A percentile compares a stretch with the other conserved stretches of the same genome.
Conservation (phyloP, 1,140 invertebrate species). For the Bacillus rossius region DNA sequence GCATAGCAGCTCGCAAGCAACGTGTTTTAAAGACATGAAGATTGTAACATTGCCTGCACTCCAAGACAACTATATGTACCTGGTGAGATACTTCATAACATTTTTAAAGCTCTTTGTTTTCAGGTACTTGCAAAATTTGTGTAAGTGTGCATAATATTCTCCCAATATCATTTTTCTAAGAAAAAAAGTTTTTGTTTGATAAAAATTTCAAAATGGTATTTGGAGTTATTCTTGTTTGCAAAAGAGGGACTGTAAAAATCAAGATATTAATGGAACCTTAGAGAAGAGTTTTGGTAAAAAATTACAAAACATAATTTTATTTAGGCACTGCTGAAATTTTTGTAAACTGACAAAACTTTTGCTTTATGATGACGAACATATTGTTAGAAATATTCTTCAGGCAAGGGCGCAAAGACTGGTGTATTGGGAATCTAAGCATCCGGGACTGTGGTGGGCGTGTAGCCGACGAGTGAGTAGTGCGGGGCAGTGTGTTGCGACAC, state of each 20-base stretch:
- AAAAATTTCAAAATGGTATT: not conserved
- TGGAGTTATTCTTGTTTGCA: not conserved
- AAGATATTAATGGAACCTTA: no score
- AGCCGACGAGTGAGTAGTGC: no score
- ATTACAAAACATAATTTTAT: not conserved
- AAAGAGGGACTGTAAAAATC: no score
- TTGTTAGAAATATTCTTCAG: no score
- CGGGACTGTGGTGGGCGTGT: no score
- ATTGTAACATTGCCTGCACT: constrained; percentile 67
- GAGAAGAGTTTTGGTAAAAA: not conserved
- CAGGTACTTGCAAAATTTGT: not conserved
- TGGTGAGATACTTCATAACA: constrained; percentile 48
- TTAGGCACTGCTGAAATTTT: no score
- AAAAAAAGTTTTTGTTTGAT: not conserved
- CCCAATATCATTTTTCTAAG: not conserved
- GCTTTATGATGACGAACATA: no score
- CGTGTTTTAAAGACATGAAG: constrained; percentile 56
- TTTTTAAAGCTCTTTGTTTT: constrained; percentile 5
- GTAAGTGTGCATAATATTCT: not conserved
- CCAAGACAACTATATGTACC: constrained; percentile 97
- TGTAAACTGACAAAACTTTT: no score
- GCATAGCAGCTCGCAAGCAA: constrained; percentile 48
- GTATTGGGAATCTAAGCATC: no score
- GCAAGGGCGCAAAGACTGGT: no score
- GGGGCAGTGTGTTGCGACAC: no score